Evolutionary conservation across 1,140 invertebrate genomes (phyloP).

Genomic region (Melanaphis sacchari): DNA sequence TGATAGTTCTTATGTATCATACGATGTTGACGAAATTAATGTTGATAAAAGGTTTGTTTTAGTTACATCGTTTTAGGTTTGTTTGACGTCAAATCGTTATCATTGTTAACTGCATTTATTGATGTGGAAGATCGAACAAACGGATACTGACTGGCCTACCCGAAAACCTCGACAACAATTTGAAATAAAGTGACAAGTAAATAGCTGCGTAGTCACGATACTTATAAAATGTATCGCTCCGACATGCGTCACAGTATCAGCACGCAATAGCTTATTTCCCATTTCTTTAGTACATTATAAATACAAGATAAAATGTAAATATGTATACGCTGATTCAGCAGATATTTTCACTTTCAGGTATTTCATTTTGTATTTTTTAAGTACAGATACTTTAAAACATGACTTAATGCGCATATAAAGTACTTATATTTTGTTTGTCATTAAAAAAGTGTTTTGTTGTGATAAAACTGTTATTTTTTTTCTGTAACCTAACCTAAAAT

Average conservation of each 20-base stretch:
- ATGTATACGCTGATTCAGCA: too few species aligned
- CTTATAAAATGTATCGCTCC: neutral
- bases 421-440: too few species aligned
- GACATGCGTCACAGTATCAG: neutral
- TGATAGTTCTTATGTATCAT: neutral
- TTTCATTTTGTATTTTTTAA: too few species aligned
- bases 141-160: neutral
- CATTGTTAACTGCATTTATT: neutral
- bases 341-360: too few species aligned
- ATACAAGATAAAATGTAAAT: too few species aligned
- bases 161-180: neutral
- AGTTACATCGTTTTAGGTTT: neutral
- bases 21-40: neutral
- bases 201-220: neutral
- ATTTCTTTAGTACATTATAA: neutral
- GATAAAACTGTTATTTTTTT: too few species aligned
- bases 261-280: neutral
- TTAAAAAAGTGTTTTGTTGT: too few species aligned
- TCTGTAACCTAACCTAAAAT: too few species aligned
- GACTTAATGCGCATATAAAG: too few species aligned
- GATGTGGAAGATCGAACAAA: neutral
- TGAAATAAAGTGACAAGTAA: neutral
- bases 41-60: neutral
- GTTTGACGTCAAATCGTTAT: neutral
- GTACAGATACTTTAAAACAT: too few species aligned